Evolutionary conservation across 2,113 vertebrate genomes (phyloP).

Genomic region (Probosciger aterrimus): DNA sequence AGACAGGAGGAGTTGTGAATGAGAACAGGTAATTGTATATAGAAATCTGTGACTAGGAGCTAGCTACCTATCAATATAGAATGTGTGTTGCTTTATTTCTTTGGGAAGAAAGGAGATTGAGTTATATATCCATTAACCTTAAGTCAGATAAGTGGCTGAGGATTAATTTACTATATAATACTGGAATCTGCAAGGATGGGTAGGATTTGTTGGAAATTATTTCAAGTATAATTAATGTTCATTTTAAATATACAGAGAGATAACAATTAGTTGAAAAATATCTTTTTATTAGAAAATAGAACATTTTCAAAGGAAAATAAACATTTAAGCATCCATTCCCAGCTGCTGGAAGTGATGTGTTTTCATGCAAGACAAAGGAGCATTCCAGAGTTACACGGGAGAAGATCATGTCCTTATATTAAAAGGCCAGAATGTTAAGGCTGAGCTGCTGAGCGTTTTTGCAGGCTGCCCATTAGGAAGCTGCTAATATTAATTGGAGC

Average conservation of each 20-base stretch:
- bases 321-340: background rate
- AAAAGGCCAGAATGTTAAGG: background rate
- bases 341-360: background rate
- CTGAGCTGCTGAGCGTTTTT: background rate
- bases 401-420: background rate
- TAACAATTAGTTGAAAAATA: background rate
- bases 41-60: background rate
- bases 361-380: background rate
- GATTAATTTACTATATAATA: constrained; percentile 38
- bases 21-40: background rate
- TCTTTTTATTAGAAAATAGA: background rate
- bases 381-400: background rate
- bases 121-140: constrained; percentile 37
- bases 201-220: constrained; percentile 9
- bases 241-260: background rate
- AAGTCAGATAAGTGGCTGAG: constrained; percentile 16
- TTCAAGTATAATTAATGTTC: constrained; percentile 19
- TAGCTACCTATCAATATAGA: background rate
- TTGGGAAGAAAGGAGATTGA: background rate
- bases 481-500: background rate
- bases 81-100: background rate
- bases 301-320: background rate
- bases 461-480: background rate
- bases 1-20: background rate
- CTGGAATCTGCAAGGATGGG: background rate